Conservation (phyloP, 2,797 vertebrate species). For the Chelon auratus region DNA sequence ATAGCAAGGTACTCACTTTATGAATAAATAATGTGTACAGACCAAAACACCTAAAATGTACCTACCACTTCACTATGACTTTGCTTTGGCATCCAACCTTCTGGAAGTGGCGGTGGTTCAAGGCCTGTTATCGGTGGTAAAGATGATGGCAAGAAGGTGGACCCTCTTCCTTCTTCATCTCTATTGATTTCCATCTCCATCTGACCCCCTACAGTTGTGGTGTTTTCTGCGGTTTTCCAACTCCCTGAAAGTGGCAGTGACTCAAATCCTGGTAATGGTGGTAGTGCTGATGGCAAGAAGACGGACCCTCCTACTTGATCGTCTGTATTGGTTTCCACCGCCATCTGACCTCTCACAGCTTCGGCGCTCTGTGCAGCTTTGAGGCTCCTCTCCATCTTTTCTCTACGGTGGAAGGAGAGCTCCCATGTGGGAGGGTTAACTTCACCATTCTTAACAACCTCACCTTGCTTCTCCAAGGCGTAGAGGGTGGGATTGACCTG, state of each 20-base stretch:
- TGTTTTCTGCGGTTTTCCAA: constrained; percentile 71
- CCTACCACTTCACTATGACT: constrained; percentile 55
- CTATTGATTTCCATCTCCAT: constrained; percentile 8
- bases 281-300: constrained; percentile 17
- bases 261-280: constrained; percentile 44
- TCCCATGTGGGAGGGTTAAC: constrained; percentile 85
- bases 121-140: constrained; percentile 37
- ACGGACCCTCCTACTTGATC: constrained; percentile 13
- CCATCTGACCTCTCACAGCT: neutral
- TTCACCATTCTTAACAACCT: constrained; percentile 79
- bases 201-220: neutral
- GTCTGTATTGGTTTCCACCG: neutral
- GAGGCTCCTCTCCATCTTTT: constrained; percentile 88
- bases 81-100: constrained; percentile 44
- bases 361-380: constrained; percentile 70
- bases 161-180: constrained; percentile 5
- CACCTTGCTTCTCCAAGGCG: constrained; percentile 90
- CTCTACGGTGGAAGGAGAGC: constrained; percentile 85
- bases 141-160: constrained; percentile 20
- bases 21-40: neutral
- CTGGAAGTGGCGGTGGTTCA: constrained; percentile 32
- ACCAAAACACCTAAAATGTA: constrained; percentile 8
- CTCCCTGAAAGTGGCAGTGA: constrained; percentile 25
- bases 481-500: constrained; percentile 88
- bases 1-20: neutral